Conservation (phyloP, 2,113 vertebrate species). For the Lasiurus borealis region DNA sequence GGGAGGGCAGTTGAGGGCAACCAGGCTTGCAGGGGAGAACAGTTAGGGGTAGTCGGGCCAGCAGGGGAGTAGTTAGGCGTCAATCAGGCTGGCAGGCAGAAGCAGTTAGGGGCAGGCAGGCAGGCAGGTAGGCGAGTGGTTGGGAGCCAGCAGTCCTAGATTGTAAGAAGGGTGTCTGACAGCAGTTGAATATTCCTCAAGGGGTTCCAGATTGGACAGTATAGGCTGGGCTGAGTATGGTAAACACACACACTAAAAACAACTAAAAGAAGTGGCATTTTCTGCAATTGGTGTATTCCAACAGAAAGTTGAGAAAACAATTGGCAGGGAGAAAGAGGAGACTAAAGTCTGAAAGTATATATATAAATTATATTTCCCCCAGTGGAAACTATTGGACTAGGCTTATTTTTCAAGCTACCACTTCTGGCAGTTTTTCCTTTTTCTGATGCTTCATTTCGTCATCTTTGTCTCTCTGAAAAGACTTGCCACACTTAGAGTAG, state of each 20-base stretch:
- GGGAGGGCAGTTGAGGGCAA: too few relatives aligned
- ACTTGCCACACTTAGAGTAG: background rate
- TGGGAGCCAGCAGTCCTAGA: too few relatives aligned
- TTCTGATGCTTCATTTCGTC: slow-evolving; percentile 26
- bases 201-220: too few relatives aligned
- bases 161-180: too few relatives aligned
- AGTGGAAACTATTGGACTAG: background rate
- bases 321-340: background rate
- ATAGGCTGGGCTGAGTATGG: background rate
- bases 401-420: slow-evolving; percentile 45
- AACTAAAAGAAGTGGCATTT: background rate
- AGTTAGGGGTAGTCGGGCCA: too few relatives aligned
- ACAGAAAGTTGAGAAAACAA: slow-evolving; percentile 18
- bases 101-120: too few relatives aligned
- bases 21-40: too few relatives aligned
- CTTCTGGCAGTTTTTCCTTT: background rate
- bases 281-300: background rate
- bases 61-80: too few relatives aligned
- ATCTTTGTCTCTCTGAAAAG: background rate
- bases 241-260: background rate
- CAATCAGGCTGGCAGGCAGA: too few relatives aligned
- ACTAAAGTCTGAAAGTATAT: background rate
- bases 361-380: background rate
- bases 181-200: too few relatives aligned
- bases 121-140: too few relatives aligned